These are phyloP conservation scores for Chaetorhynchus papuensis DNA, from an alignment of 2,113 vertebrate genomes.

Conservation along the genomic window DNA sequence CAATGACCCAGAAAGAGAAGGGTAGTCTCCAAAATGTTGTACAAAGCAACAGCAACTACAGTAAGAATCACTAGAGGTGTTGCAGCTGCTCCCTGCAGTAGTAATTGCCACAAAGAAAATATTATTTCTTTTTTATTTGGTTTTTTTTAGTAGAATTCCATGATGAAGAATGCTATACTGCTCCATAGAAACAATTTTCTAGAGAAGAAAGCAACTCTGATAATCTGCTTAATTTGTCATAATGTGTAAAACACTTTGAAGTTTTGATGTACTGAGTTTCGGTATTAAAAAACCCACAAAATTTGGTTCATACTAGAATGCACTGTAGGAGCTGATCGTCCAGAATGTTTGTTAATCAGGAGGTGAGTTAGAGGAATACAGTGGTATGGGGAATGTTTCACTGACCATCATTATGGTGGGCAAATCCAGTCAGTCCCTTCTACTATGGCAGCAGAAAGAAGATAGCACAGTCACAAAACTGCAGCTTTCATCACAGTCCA, in stretches of 20 bases:
- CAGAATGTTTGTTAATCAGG: background rate
- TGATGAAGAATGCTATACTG: background rate
- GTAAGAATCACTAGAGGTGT: background rate
- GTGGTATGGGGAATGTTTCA: background rate
- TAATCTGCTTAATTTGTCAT: background rate
- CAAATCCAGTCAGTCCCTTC: background rate
- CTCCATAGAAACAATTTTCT: background rate
- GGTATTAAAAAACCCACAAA: background rate
- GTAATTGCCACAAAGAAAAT: background rate
- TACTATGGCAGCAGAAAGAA: background rate
- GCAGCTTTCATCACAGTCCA: background rate
- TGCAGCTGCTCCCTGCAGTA: background rate
- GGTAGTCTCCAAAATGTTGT: background rate
- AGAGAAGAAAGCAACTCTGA: background rate
- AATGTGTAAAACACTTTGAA: background rate
- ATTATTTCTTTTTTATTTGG: background rate
- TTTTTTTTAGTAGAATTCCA: background rate
- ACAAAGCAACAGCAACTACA: background rate
- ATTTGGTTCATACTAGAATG: background rate
- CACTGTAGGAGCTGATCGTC: fast-evolving
- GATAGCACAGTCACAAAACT: fast-evolving
- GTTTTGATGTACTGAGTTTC: background rate
- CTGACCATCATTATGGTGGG: background rate
- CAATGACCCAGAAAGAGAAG: background rate
- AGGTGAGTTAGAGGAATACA: background rate